A percentile compares a stretch with the other conserved stretches of the same genome.
Conservation (phyloP, 1,140 invertebrate genomes). For the Drosophila serrata region DNA sequence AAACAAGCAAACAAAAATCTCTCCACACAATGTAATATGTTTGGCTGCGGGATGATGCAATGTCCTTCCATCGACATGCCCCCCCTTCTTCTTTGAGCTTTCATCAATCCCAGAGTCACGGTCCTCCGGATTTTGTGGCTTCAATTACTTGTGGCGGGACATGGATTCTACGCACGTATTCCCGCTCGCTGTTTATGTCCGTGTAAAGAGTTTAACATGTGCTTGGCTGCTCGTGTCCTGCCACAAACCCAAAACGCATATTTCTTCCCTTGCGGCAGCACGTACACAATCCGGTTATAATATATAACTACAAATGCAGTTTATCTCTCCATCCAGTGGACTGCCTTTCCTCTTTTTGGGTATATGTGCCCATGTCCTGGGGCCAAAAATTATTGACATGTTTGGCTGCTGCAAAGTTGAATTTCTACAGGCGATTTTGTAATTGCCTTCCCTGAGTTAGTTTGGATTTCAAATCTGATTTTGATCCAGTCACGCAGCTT, state of each 20-base stretch:
- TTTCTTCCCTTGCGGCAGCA: conserved; percentile 45
- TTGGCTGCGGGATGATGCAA: conserved; percentile 40
- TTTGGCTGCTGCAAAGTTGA: conserved; percentile 20
- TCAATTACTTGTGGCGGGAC: conserved; percentile 66
- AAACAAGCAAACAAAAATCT: conserved; percentile 9
- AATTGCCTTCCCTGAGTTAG: conserved; percentile 32
- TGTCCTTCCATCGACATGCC: conserved; percentile 44
- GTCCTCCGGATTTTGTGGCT: conserved; percentile 50
- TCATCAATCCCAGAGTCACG: conserved; percentile 68
- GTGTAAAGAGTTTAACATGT: conserved; percentile 83
- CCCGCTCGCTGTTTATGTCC: conserved; percentile 75
- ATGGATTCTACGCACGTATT: conserved; percentile 78
- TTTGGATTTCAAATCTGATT: conserved; percentile 7
- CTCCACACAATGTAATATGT: conserved; percentile 45
- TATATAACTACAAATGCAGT: conserved; percentile 65
- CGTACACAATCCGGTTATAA: conserved; percentile 62
- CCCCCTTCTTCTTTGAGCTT: conserved; percentile 44
- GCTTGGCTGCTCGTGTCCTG: conserved; percentile 41
- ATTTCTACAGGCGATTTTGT: conserved; percentile 22
- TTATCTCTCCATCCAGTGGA: conserved; percentile 34
- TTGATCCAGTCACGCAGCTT: conserved; percentile 18
- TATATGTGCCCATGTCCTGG: background rate
- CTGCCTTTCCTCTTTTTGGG: background rate
- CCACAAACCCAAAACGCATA: conserved; percentile 62
- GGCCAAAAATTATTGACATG: conserved; percentile 59